These are phyloP conservation scores for Cactoblastis cactorum DNA, from an alignment of 2,888 invertebrate genomes.

Conservation along the genomic window DNA sequence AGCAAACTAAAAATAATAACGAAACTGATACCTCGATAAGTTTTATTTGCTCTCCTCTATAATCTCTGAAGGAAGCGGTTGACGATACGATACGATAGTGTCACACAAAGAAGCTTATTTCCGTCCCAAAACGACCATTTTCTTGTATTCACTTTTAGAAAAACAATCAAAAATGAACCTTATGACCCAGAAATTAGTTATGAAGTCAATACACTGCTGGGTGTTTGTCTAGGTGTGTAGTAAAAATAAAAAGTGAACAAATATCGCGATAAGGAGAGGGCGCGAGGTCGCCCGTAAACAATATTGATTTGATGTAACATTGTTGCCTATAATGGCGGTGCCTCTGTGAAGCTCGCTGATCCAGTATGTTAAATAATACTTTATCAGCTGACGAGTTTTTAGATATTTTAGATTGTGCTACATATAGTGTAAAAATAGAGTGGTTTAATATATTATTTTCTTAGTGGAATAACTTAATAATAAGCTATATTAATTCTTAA, in stretches of 20 bases:
- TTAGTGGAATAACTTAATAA: too few species aligned
- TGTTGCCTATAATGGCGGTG: conserved; percentile 32
- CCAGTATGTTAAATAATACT: too few species aligned
- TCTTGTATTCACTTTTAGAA: conserved; percentile 26
- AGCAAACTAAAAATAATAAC: conserved; percentile 22
- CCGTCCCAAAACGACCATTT: conserved; percentile 60
- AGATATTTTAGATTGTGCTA: too few species aligned
- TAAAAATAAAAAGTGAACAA: conserved; percentile 76
- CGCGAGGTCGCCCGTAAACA: conserved; percentile 68
- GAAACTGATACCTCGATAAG: conserved; percentile 44
- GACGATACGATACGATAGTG: conserved; percentile 69
- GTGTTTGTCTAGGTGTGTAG: conserved; percentile 57
- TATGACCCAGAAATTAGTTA: conserved; percentile 3
- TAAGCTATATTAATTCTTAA: too few species aligned
- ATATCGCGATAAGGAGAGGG: conserved; percentile 74
- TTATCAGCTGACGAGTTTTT: too few species aligned
- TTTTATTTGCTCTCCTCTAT: conserved; percentile 73
- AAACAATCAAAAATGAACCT: neutral
- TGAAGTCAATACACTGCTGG: conserved; percentile 16
- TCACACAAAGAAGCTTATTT: conserved; percentile 77
- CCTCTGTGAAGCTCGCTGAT: conserved; percentile 35
- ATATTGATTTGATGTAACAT: conserved; percentile 22
- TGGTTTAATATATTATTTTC: too few species aligned
- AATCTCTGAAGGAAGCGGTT: conserved; percentile 74
- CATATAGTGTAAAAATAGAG: too few species aligned